Conservation (phyloP, 2,113 vertebrate species). For the Panthera tigris region DNA sequence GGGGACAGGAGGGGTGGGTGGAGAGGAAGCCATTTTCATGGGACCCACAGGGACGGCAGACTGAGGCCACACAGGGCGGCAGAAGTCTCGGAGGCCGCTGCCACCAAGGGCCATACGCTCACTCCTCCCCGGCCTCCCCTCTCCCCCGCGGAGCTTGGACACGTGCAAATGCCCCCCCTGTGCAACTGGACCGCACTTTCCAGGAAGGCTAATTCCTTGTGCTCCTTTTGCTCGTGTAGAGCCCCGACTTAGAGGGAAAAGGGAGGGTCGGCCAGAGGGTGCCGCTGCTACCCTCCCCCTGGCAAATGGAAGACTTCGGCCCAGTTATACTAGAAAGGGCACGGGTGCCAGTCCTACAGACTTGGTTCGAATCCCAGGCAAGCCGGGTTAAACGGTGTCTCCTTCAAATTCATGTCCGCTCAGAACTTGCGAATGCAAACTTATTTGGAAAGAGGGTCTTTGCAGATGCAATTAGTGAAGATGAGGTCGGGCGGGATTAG, state of each 20-base stretch:
- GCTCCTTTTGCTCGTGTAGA: neutral
- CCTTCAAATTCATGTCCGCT: neutral
- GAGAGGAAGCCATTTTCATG: neutral
- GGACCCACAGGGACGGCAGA: neutral
- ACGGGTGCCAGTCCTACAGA: fast-evolving
- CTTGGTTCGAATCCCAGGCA: neutral
- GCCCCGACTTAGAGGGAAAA: neutral
- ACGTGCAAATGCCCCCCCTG: fast-evolving
- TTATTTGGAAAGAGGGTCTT: neutral
- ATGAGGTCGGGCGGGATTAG: neutral
- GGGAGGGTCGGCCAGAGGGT: neutral
- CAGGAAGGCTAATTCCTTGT: too few relatives aligned
- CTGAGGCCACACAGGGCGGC: fast-evolving
- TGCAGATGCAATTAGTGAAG: neutral
- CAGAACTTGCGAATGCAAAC: neutral
- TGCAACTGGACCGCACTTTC: neutral
- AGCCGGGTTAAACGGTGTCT: fast-evolving
- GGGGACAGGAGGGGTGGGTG: neutral
- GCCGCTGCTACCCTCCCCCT: fast-evolving
- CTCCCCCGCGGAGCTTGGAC: fast-evolving
- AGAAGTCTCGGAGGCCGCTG: neutral
- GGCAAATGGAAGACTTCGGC: neutral
- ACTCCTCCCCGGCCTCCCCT: neutral
- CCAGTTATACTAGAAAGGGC: neutral
- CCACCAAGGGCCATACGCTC: neutral